phyloP scores from a whole-genome alignment of 2,113 vertebrate genomes.

The Picathartes gymnocephalus region DNA sequence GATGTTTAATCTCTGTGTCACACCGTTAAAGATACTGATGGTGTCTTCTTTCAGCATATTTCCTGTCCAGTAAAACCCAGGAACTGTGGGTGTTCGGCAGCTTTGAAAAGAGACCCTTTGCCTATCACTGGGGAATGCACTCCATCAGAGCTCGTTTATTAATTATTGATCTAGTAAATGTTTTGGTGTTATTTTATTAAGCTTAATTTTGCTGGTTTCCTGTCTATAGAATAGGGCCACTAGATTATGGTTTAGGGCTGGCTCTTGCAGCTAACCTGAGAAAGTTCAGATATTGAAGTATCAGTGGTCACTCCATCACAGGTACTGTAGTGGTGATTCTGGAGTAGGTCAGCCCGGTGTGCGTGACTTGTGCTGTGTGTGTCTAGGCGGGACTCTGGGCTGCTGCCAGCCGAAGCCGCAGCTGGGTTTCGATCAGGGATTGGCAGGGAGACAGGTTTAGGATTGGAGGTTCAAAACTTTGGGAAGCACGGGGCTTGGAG shows the following conservation, averaged over 20 bases:
- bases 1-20: background rate
- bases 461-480: background rate
- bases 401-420: background rate
- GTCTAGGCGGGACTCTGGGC: background rate
- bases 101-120: background rate
- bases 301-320: background rate
- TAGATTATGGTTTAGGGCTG: background rate
- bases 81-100: background rate
- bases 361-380: background rate
- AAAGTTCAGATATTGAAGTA: rapidly evolving
- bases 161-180: background rate
- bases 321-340: rapidly evolving
- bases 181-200: background rate
- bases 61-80: background rate
- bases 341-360: background rate
- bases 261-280: background rate
- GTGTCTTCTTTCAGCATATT: background rate
- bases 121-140: background rate
- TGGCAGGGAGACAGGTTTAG: background rate
- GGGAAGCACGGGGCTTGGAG: background rate
- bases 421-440: background rate
- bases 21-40: background rate
- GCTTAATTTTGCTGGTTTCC: background rate
- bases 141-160: background rate
- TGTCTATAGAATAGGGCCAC: background rate